Base-by-base conservation (phyloP, 1,140 invertebrate genomes). In the Penaeus indicus region DNA sequence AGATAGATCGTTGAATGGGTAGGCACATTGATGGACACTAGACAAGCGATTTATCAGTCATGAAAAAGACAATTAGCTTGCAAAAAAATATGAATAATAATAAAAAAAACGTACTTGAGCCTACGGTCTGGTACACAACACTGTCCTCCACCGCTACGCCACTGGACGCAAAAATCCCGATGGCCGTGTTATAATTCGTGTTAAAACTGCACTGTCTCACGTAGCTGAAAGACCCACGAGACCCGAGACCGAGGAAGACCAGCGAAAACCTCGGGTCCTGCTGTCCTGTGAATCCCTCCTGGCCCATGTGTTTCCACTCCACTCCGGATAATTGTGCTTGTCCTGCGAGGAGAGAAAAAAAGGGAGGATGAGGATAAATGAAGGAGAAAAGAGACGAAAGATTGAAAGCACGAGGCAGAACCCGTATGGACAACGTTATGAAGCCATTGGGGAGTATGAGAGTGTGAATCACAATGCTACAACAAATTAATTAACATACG, bases 161-260 rank as follows among this genome's bases (percentile, higher is more conserved):
- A 69, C 27, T 86, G 75, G 67, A 64, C 21, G 61, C 67, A 27
- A 88, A 63, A 54, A 88, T 38, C 32, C 86, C 86, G 19, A 88
- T 27, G 54, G 86, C 86, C 47, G 86, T 64, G 60, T 85, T 88
- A 77, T 82, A 88, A 54, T 82, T 80, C 54, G 22, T 67, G 69
- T 88, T 88, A 77, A 88, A 88, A 22, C 60, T 38, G 69, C 86
- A 88, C 62, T 88, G 85, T 38, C 25, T 72, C 19, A 88, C 38
- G n/a, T 75, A 75, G 21, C 42, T 75, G 54, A 5, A 38, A 7
- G 42, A n/a, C 54, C 60, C 60, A 11, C 54, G 47, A 1, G 72
- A 27, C 42, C 60, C 86, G n/a, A 77, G 86, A 7, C 63, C 63
- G 61, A 42, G 18, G 67, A 88, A 78, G 2, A 32, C 75, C 1